Percentiles rank a stretch among this genome's conserved stretches.
Conservation (phyloP, 2,888 invertebrate species). For the Blera fallax region DNA sequence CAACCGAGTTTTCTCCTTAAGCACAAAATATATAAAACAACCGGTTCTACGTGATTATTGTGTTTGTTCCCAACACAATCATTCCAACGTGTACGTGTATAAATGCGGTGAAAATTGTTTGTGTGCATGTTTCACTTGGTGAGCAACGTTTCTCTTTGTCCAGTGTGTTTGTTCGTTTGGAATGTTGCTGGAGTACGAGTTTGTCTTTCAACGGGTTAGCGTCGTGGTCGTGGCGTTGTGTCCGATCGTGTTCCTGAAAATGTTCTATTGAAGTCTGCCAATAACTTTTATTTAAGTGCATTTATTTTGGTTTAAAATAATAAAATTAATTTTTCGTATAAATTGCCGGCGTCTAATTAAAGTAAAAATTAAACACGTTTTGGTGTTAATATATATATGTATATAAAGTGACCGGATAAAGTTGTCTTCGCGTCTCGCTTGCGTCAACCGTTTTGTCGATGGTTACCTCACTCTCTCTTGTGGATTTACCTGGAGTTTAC, state of each 20-base stretch:
- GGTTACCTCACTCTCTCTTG: slow-evolving; percentile 46
- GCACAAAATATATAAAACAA: background rate
- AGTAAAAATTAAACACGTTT: background rate
- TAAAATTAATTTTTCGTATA: background rate
- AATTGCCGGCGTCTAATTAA: background rate
- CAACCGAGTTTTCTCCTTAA: background rate
- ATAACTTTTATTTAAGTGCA: slow-evolving; percentile 25
- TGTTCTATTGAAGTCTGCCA: slow-evolving; percentile 6
- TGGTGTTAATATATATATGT: background rate
- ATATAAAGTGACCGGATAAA: slow-evolving; percentile 34
- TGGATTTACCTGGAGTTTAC: slow-evolving; percentile 60
- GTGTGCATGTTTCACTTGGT: slow-evolving; percentile 32
- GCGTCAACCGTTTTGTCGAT: slow-evolving; percentile 6
- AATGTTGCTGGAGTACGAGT: slow-evolving; percentile 60
- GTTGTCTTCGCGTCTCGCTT: slow-evolving; percentile 31
- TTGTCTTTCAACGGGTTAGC: slow-evolving; percentile 50
- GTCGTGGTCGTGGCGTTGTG: slow-evolving; percentile 39
- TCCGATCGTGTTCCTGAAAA: slow-evolving; percentile 29
- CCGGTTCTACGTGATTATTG: background rate
- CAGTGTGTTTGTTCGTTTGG: slow-evolving; percentile 32
- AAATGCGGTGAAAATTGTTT: background rate
- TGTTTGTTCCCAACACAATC: background rate
- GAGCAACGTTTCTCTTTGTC: slow-evolving; percentile 11
- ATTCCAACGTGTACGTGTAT: background rate
- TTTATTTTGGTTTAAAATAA: background rate